phyloP scores from a whole-genome alignment of 2,888 invertebrate species.

The Notodromas monacha region DNA sequence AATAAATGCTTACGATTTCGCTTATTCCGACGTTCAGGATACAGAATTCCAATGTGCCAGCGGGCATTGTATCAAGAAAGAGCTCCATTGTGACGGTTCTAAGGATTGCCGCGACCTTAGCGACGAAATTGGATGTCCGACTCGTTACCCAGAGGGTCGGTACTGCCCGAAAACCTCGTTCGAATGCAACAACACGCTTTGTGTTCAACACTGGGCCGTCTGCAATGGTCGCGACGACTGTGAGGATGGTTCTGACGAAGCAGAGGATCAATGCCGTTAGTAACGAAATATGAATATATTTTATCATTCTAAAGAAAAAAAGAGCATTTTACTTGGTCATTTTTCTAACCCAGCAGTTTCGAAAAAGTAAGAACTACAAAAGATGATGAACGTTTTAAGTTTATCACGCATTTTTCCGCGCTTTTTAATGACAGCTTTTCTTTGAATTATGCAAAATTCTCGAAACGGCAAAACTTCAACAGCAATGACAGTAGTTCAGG shows the following conservation, averaged over 20 bases:
- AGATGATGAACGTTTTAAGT: no score
- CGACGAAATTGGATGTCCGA: constrained; percentile 60
- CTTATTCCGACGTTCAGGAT: no score
- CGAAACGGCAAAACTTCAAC: no score
- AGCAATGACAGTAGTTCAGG: no score
- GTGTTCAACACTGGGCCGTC: constrained; percentile 54
- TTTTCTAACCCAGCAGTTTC: no score
- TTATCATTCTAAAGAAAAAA: no score
- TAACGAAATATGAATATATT: no score
- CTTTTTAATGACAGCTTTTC: no score
- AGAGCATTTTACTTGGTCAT: no score
- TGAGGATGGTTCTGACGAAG: constrained; percentile 64
- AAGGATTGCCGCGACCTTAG: constrained; percentile 60
- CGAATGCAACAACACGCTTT: constrained; percentile 67
- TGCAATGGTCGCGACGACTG: constrained; percentile 77
- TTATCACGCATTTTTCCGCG: no score
- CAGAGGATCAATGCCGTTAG: constrained; percentile 31
- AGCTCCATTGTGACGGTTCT: constrained; percentile 61
- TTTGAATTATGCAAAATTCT: no score
- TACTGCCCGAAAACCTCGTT: constrained; percentile 65
- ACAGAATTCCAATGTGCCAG: constrained; percentile 68
- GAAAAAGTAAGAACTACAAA: no score
- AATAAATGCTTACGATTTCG: constrained; percentile 9
- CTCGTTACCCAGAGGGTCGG: constrained; percentile 49
- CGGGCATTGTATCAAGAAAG: constrained; percentile 66